Conservation (phyloP, 2,888 invertebrate species). For the Gerris lacustris region DNA sequence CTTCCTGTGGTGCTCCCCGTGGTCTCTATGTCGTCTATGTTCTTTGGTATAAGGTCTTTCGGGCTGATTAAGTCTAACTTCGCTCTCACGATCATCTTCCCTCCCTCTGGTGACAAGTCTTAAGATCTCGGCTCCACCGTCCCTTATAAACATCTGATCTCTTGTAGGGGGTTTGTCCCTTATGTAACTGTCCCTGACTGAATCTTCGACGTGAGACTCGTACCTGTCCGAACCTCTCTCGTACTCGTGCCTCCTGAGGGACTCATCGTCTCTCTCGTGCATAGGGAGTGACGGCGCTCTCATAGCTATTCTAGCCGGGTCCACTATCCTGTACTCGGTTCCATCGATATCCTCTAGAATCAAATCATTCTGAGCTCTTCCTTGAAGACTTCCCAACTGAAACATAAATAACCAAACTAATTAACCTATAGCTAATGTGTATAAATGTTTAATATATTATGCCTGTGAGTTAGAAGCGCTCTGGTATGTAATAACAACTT, state of each 20-base stretch:
- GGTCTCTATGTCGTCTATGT: conserved; percentile 8
- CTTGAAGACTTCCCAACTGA: conserved; percentile 16
- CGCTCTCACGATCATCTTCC: conserved; percentile 36
- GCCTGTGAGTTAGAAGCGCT: too few relatives aligned
- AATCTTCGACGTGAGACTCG: conserved; percentile 32
- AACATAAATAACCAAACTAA: conserved; percentile 9
- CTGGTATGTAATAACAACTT: too few relatives aligned
- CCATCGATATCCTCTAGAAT: conserved; percentile 49
- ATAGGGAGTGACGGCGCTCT: conserved; percentile 38
- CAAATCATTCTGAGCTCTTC: conserved; percentile 34
- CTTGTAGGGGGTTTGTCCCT: conserved; percentile 25
- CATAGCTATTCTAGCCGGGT: conserved; percentile 28
- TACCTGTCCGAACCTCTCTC: conserved; percentile 56
- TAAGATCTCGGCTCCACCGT: conserved; percentile 73
- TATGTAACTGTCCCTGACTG: conserved; percentile 37
- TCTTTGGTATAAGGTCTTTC: conserved; percentile 27
- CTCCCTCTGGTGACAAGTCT: conserved; percentile 64
- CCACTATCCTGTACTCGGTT: conserved; percentile 31
- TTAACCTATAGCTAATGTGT: too few relatives aligned
- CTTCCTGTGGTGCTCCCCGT: neutral
- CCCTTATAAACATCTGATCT: conserved; percentile 57
- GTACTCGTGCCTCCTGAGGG: conserved; percentile 60
- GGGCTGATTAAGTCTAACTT: conserved; percentile 27
- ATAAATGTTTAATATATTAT: too few relatives aligned
- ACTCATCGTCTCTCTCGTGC: conserved; percentile 50